These are phyloP conservation scores for Zaprionus inermis DNA, from an alignment of 1,140 invertebrate species.

Conservation along the genomic window DNA sequence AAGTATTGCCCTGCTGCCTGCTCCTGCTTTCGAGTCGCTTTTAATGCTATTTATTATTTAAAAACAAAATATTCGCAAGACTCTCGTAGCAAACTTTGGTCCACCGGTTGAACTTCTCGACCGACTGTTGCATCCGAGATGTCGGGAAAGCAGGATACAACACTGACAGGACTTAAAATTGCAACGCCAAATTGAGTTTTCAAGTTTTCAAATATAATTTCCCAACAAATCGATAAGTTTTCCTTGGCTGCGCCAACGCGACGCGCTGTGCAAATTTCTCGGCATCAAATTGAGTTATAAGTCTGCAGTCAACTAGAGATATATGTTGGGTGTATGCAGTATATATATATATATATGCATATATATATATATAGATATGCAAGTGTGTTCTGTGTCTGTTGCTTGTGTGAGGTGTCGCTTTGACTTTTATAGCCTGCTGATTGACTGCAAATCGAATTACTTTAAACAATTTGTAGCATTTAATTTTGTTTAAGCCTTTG, in stretches of 20 bases:
- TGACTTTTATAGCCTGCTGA: constrained; percentile 56
- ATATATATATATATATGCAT: no score
- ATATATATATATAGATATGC: no score
- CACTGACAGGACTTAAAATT: constrained; percentile 48
- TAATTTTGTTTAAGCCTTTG: constrained; percentile 53
- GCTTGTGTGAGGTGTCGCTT: constrained; percentile 19
- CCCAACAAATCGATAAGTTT: constrained; percentile 77
- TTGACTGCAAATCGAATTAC: constrained; percentile 72
- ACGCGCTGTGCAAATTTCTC: constrained; percentile 51
- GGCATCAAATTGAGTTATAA: constrained; percentile 65
- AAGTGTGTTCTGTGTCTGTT: constrained; percentile 1
- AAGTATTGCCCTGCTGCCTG: constrained; percentile 40
- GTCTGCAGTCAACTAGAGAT: constrained; percentile 18
- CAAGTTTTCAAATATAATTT: constrained; percentile 78
- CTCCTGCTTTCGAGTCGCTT: constrained; percentile 18
- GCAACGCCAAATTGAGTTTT: constrained; percentile 68
- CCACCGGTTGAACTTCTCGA: constrained; percentile 48
- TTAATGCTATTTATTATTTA: constrained; percentile 70
- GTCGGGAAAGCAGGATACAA: constrained; percentile 6
- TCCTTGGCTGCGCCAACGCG: constrained; percentile 41
- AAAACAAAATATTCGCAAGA: constrained; percentile 66
- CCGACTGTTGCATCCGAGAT: constrained; percentile 72
- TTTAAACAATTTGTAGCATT: constrained; percentile 70
- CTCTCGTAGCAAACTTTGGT: constrained; percentile 41
- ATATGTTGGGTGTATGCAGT: no score